These are phyloP conservation scores for Fukomys damarensis DNA, from an alignment of 2,113 vertebrate genomes.

Conservation along the genomic window DNA sequence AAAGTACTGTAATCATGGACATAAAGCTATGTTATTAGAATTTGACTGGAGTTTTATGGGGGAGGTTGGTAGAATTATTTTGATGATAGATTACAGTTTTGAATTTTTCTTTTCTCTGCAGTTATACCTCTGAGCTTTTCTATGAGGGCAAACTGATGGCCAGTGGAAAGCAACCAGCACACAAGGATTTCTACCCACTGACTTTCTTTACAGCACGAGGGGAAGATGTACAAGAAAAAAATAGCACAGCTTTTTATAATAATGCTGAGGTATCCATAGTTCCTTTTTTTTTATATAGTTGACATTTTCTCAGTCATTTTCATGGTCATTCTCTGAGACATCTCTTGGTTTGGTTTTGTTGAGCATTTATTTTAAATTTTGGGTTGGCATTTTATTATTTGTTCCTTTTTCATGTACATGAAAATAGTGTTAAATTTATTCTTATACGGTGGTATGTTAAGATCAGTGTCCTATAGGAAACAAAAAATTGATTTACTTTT, in stretches of 20 bases:
- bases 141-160: constrained; percentile 99
- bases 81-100: constrained; percentile 66
- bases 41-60: neutral
- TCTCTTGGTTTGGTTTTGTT: neutral
- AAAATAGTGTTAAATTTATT: constrained; percentile 40
- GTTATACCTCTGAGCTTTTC: constrained; percentile 99
- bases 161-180: constrained; percentile 98
- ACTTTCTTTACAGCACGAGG: constrained; percentile 99
- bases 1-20: neutral
- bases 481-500: constrained; percentile 10
- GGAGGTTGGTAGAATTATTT: constrained; percentile 59
- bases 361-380: neutral
- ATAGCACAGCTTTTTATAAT: constrained; percentile 99
- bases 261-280: constrained; percentile 94
- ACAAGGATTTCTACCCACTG: constrained; percentile 99
- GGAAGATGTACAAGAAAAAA: constrained; percentile 99
- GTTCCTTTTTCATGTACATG: constrained; percentile 17
- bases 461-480: neutral
- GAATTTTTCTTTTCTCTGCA: constrained; percentile 83
- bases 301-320: constrained; percentile 62
- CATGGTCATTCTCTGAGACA: neutral
- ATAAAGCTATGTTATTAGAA: constrained; percentile 62
- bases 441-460: constrained; percentile 6
- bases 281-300: constrained; percentile 59
- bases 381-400: constrained; percentile 18